These are phyloP conservation scores for Cyphomyrus discorhynchus DNA, from an alignment of 2,113 vertebrate species.

Conservation along the genomic window DNA sequence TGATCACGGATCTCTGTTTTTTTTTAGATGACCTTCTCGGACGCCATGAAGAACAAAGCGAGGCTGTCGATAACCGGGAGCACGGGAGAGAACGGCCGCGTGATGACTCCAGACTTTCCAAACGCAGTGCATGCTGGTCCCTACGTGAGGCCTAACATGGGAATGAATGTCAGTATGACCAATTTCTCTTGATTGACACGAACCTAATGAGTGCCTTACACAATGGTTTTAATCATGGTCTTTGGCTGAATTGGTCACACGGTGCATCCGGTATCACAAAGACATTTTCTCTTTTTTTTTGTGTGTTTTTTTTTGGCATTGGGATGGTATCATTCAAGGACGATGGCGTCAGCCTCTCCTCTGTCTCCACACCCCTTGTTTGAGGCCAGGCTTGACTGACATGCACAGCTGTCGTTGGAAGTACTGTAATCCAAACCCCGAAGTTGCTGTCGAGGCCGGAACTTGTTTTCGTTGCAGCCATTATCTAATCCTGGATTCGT, in stretches of 20 bases:
- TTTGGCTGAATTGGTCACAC: conserved; percentile 50
- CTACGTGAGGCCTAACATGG: conserved; percentile 97
- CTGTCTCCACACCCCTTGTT: conserved; percentile 18
- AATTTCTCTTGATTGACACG: conserved; percentile 89
- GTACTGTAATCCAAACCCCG: conserved; percentile 61
- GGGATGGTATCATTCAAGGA: conserved; percentile 55
- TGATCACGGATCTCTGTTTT: conserved; percentile 36
- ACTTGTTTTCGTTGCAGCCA: conserved; percentile 71
- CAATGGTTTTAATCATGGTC: conserved; percentile 75
- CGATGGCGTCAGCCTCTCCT: conserved; percentile 58
- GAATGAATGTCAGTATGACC: conserved; percentile 98
- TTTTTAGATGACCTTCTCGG: conserved; percentile 88
- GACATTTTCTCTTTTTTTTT: conserved; percentile 62
- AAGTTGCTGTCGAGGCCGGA: conserved; percentile 68
- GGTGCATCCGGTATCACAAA: conserved; percentile 75
- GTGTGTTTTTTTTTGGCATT: conserved; percentile 61
- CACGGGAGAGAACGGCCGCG: conserved; percentile 87
- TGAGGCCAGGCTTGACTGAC: conserved; percentile 54
- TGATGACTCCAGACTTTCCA: conserved; percentile 85
- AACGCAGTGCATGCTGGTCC: conserved; percentile 91
- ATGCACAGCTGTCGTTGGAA: conserved; percentile 71
- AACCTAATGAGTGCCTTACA: conserved; percentile 95
- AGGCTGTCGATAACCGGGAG: conserved; percentile 95
- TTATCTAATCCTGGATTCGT: conserved; percentile 79
- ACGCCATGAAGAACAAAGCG: conserved; percentile 88